Evolutionary conservation across 2,113 vertebrate species (phyloP).

Genomic region (Mus pahari): DNA sequence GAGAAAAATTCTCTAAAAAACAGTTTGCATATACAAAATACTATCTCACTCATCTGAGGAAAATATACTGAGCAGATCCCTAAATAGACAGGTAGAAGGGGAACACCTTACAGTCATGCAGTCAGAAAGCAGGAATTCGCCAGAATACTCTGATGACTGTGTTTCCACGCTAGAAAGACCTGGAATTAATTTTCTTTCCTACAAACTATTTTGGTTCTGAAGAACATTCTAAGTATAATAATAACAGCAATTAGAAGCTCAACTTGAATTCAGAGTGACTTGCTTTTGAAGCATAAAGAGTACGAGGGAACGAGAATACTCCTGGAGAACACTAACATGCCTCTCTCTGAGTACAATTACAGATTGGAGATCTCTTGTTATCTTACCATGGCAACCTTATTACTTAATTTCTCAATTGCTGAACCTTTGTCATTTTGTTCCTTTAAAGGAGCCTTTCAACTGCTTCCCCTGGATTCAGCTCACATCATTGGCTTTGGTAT

Average conservation of each 20-base stretch:
- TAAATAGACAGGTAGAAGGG: conserved; percentile 2
- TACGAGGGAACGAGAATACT: conserved; percentile 26
- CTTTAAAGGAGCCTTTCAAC: conserved; percentile 38
- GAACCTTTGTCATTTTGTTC: conserved; percentile 27
- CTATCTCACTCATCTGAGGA: neutral
- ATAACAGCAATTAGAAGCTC: conserved; percentile 58
- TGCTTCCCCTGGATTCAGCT: conserved; percentile 26
- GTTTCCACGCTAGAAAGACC: conserved; percentile 61
- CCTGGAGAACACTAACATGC: neutral
- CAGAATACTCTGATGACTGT: neutral
- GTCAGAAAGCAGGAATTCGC: conserved; percentile 11
- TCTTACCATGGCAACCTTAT: conserved; percentile 64
- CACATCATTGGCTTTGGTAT: neutral
- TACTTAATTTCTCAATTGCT: conserved; percentile 51
- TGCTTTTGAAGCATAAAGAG: conserved; percentile 41
- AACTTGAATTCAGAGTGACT: conserved; percentile 60
- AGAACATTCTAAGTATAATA: conserved; percentile 65
- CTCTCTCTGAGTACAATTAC: conserved; percentile 56
- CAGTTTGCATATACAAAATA: conserved; percentile 49
- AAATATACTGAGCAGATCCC: neutral
- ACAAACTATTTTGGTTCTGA: conserved; percentile 48
- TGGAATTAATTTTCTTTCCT: conserved; percentile 52
- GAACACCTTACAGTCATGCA: neutral
- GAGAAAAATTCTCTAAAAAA: conserved; percentile 13
- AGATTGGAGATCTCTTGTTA: conserved; percentile 61